Percentiles rank a stretch among this genome's conserved stretches.
phyloP scores from a whole-genome alignment of 2,113 vertebrate genomes.

The Martes martes region DNA sequence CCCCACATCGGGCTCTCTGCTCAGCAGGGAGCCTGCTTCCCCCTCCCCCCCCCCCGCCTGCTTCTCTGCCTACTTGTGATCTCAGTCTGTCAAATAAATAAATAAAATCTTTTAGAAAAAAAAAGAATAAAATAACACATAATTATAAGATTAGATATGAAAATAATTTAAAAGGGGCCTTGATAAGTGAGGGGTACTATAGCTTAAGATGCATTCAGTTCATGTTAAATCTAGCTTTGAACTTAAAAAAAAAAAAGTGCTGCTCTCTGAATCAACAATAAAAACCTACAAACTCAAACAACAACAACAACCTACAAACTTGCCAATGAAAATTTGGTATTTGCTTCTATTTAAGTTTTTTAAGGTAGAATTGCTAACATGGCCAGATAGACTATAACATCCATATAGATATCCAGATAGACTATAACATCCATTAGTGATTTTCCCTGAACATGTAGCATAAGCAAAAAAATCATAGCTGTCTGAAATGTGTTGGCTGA shows the following conservation, averaged over 20 bases:
- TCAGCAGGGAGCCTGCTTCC: too few relatives aligned
- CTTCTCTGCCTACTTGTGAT: too few relatives aligned
- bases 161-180: background rate
- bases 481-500: background rate
- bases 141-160: background rate
- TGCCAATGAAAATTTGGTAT: background rate
- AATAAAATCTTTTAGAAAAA: too few relatives aligned
- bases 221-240: background rate
- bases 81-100: too few relatives aligned
- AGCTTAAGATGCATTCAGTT: background rate
- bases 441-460: background rate
- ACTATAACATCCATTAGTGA: accelerated
- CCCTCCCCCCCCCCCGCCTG: too few relatives aligned
- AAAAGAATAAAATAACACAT: background rate
- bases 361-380: background rate
- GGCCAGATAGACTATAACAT: background rate
- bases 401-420: background rate
- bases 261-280: background rate
- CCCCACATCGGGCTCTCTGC: too few relatives aligned
- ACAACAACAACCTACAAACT: background rate
- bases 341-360: background rate
- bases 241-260: background rate
- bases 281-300: background rate
- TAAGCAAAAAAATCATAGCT: background rate
- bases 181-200: background rate